Conservation (phyloP, 37 sponge, comb jelly and placozoan genomes). For the Hormiphora californensis region DNA sequence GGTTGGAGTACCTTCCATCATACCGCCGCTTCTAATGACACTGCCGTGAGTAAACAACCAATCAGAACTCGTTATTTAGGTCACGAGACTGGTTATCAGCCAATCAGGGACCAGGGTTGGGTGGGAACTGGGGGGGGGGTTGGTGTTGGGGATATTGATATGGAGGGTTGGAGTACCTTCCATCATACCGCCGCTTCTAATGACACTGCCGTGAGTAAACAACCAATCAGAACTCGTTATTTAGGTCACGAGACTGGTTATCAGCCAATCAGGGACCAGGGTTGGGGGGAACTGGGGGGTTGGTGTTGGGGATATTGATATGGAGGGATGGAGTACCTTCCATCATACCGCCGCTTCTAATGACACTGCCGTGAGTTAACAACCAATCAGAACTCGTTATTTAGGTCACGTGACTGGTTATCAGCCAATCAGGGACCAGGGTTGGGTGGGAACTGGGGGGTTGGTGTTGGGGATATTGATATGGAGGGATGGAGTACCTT, state of each 20-base stretch:
- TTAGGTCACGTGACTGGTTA: too few relatives aligned
- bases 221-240: too few relatives aligned
- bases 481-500: constrained; percentile 24
- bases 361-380: constrained; percentile 14
- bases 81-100: too few relatives aligned
- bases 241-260: too few relatives aligned
- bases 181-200: constrained; percentile 52
- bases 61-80: background rate
- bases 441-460: too few relatives aligned
- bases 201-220: constrained; percentile 16
- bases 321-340: constrained; percentile 24
- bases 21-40: constrained; percentile 49
- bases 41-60: background rate
- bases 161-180: constrained; percentile 23
- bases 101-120: background rate
- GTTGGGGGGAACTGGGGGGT: too few relatives aligned
- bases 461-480: constrained; percentile 25
- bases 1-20: constrained; percentile 45
- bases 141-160: background rate
- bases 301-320: constrained; percentile 18
- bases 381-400: too few relatives aligned
- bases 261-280: too few relatives aligned
- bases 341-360: constrained; percentile 52
- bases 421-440: too few relatives aligned
- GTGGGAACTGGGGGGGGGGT: too few relatives aligned